phyloP scores from a whole-genome alignment of 2,888 invertebrate species.

The Spodoptera littoralis region DNA sequence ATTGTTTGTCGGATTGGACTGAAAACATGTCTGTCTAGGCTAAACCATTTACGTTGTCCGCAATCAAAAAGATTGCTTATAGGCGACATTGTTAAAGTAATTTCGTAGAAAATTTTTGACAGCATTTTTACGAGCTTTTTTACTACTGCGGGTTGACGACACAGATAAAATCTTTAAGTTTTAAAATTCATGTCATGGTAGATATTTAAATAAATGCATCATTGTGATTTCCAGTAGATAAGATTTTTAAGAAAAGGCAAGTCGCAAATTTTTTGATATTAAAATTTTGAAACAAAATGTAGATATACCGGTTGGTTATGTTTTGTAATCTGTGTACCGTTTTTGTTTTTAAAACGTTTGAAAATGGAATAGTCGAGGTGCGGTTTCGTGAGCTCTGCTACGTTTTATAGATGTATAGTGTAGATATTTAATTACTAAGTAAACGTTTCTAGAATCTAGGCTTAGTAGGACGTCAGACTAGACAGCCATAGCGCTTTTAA shows the following conservation, averaged over 20 bases:
- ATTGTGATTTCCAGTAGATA: slow-evolving; percentile 5
- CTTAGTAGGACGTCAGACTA: slow-evolving; percentile 34
- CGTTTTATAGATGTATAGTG: slow-evolving; percentile 12
- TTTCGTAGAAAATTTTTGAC: slow-evolving; percentile 11
- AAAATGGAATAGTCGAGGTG: background rate
- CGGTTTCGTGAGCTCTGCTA: background rate
- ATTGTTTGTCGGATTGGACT: slow-evolving; percentile 20
- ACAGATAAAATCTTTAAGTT: slow-evolving; percentile 27
- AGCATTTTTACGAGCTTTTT: slow-evolving; percentile 33
- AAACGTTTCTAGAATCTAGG: slow-evolving; percentile 26
- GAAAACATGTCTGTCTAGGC: slow-evolving; percentile 41
- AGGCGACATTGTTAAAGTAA: slow-evolving; percentile 8
- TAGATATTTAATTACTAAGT: slow-evolving; percentile 12
- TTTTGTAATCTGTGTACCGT: no score
- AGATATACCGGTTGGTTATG: no score
- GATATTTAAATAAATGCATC: slow-evolving; percentile 20
- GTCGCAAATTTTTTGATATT: background rate
- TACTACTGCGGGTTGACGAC: slow-evolving; percentile 19
- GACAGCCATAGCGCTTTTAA: slow-evolving; percentile 38
- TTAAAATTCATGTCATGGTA: slow-evolving; percentile 35
- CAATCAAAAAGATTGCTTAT: slow-evolving; percentile 17
- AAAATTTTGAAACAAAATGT: background rate
- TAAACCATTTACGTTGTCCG: slow-evolving; percentile 18
- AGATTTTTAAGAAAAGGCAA: slow-evolving; percentile 1
- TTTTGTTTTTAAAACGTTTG: background rate